Conservation (phyloP, 2,113 vertebrate genomes). For the Tragulus kanchil region DNA sequence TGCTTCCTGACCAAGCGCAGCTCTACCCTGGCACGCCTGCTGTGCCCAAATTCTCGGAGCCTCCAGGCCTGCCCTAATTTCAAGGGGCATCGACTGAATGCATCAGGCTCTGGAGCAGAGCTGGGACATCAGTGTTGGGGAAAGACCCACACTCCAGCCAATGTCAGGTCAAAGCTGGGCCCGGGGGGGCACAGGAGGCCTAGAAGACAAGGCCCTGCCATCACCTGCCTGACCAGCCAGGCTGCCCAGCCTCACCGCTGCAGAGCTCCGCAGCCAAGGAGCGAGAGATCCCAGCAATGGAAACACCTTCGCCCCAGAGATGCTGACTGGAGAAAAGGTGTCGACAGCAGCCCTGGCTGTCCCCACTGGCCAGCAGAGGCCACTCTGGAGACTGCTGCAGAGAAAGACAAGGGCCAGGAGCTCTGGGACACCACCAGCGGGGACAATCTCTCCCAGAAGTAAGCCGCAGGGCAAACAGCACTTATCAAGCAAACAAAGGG, state of each 20-base stretch:
- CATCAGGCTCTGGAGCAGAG: neutral
- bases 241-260: fast-evolving
- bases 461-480: neutral
- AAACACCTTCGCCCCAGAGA: neutral
- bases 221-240: neutral
- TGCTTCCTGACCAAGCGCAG: neutral
- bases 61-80: neutral
- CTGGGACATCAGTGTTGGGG: neutral
- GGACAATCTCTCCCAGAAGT: neutral
- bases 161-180: neutral
- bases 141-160: neutral
- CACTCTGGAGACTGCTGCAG: neutral
- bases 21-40: neutral
- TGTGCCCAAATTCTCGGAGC: neutral
- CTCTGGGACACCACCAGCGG: neutral
- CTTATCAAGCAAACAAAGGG: neutral
- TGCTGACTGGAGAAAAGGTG: neutral
- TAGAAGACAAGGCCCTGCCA: neutral
- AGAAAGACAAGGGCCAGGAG: neutral
- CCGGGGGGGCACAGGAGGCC: neutral
- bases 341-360: neutral
- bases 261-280: neutral
- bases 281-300: neutral
- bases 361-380: neutral
- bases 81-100: neutral